Evolutionary conservation across 2,888 invertebrate genomes (phyloP), one percentile per base, ranked within the genome.

Genomic region (Ormyrus nitidulus): DNA sequence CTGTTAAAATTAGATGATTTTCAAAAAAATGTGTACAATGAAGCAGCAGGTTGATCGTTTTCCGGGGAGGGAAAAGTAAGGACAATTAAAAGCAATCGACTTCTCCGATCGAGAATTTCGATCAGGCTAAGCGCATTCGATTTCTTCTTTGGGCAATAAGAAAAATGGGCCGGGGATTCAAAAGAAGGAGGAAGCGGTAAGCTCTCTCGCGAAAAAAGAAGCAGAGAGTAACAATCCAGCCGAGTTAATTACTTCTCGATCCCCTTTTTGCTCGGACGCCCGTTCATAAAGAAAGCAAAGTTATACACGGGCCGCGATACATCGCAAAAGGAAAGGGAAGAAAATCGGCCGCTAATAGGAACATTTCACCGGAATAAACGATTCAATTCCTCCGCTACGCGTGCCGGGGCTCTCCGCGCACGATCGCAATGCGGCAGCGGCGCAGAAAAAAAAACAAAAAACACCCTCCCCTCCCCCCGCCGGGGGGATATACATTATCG

Each of bases 171-270:
- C 8, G 11, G 7, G 9, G 19, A 46, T 54, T 59, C 49, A 66
- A 74, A 51, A 48, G 53, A 13, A 62, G 34, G 59, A 61, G 69
- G 62, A 53, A 54, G 46, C n/a, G 34, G 34, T 34, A 34, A 34
- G 4, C 2, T 2, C 34, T 3, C 34, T 3, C 34, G 34, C 13
- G 53, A 56, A 13, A 73, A 49, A 68, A 68, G 51, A 49, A 8
- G 13, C 13, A 7, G 51, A 34, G 34, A 13, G 11, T 19, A 56
- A 49, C n/a, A 64, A 51, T 51, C 13, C 56, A 54, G 10, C 34
- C n/a, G 64, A 73, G 66, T 73, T 78, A 69, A 78, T 73, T 73
- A 73, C 68, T 78, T 78, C 68, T 62, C 54, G 56, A 62, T 73
- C 61, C 10, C 34, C 34, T 61, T 77, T 71, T 65, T 53, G 48